Percentiles rank a stretch among this genome's conserved stretches.
Conservation (phyloP, 2,113 vertebrate species). For the Aviceda subcristata region DNA sequence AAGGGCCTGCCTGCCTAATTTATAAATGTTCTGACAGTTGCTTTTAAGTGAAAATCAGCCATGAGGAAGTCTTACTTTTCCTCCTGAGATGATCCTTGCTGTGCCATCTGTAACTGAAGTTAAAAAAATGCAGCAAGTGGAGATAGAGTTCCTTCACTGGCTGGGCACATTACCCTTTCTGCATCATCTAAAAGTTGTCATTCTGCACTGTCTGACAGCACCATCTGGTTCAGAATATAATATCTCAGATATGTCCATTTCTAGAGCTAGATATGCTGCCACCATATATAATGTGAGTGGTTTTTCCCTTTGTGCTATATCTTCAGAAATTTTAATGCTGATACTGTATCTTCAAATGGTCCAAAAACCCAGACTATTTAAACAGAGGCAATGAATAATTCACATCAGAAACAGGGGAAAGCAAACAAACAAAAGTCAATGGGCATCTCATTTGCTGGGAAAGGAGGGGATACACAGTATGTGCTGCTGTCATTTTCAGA, state of each 20-base stretch:
- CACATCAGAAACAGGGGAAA: background rate
- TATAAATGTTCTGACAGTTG: background rate
- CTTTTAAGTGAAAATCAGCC: background rate
- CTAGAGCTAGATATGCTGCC: constrained; percentile 3
- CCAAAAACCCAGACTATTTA: background rate
- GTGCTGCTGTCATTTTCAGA: background rate
- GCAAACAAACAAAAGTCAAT: constrained; percentile 1
- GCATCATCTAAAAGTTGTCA: constrained; percentile 13
- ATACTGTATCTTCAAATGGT: background rate
- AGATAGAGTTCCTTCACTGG: background rate
- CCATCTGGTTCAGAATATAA: constrained; percentile 45
- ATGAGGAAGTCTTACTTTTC: background rate
- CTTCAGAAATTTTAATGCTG: background rate
- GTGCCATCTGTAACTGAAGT: constrained; percentile 37
- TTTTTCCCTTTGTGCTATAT: background rate
- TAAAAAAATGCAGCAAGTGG: constrained; percentile 6
- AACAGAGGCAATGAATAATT: constrained; percentile 39
- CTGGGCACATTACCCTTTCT: constrained; percentile 22
- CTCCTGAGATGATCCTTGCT: background rate
- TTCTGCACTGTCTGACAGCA: constrained; percentile 45
- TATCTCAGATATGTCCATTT: constrained; percentile 13
- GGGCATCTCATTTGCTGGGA: background rate
- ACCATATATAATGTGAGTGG: background rate
- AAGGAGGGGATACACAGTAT: background rate
- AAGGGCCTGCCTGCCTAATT: background rate